These are phyloP conservation scores for Zaprionus bogoriensis DNA, from an alignment of 2,888 invertebrate species.

Conservation along the genomic window DNA sequence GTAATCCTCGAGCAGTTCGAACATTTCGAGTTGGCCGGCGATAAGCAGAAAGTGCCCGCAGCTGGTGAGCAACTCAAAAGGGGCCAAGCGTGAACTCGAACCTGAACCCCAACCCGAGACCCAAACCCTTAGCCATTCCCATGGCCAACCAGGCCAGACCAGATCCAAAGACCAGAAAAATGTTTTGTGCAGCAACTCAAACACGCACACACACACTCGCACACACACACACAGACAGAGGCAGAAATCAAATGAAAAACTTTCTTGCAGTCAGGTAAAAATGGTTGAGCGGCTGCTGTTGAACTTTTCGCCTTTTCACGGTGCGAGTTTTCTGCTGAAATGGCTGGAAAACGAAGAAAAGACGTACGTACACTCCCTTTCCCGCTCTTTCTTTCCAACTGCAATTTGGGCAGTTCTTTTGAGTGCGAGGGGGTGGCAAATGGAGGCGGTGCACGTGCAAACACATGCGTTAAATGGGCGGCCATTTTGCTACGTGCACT, in stretches of 20 bases:
- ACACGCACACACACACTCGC: slow-evolving; percentile 13
- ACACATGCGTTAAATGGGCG: slow-evolving; percentile 73
- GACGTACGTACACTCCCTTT: slow-evolving; percentile 14
- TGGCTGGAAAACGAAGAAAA: slow-evolving; percentile 59
- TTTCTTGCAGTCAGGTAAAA: slow-evolving; percentile 75
- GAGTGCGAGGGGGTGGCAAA: neutral
- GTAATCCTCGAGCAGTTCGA: slow-evolving; percentile 70
- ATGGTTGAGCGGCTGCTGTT: slow-evolving; percentile 69
- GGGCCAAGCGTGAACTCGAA: neutral
- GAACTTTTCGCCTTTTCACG: slow-evolving; percentile 72
- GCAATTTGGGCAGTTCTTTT: slow-evolving; percentile 18
- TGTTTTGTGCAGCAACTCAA: slow-evolving; percentile 60
- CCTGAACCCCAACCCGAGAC: neutral
- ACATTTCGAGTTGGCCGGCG: slow-evolving; percentile 55
- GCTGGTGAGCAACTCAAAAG: slow-evolving; percentile 26
- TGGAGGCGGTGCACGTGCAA: slow-evolving; percentile 38
- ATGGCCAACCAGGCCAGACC: slow-evolving; percentile 23
- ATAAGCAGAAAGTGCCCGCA: slow-evolving; percentile 53
- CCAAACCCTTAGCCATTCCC: neutral
- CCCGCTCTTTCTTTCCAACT: neutral
- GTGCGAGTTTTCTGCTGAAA: slow-evolving; percentile 69
- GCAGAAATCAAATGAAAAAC: slow-evolving; percentile 74
- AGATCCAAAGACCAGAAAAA: slow-evolving; percentile 67
- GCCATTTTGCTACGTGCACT: slow-evolving; percentile 55
- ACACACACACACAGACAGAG: slow-evolving; percentile 19